Base-by-base conservation (phyloP, 2,888 invertebrate species). In the Nomada ruficornis region DNA sequence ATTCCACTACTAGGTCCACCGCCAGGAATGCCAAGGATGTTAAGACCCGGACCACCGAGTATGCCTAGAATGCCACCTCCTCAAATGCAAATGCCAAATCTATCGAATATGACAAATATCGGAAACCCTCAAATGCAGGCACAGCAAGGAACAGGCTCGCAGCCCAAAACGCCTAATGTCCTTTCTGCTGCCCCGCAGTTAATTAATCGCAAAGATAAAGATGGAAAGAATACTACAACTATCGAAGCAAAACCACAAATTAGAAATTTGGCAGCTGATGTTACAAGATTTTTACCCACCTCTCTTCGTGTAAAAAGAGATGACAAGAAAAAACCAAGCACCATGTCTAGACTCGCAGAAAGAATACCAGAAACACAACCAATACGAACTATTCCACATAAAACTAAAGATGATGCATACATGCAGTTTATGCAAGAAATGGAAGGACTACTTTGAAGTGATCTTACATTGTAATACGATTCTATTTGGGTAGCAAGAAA, bases 391-490 rank as follows among this genome's bases (percentile, higher is more conserved):
- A 92, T 93, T 67, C 95, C 94, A 82, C 94, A 95, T 26, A 94
- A 94, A 85, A 98, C 97, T 77, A 99, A 99, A 93, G 99, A 99
- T 93, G 99, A 99, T 93, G 99, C 99, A 15, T 99, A 99, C 91
- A 97, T 98, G 95, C 98, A 98, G 94, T 99, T 99, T 93, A 99
- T 99, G 99, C 97, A 97, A 93, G 99, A 99, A 95, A 98, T 99
- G 98, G 97, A 98, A 92, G 98, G 97, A 68, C 94, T 99, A 44
- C 95, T 99, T 93, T 92, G 86, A 92, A 77, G 68, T 63, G 65
- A 18, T 9, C 70, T 68, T 42, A 54, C 9, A 70, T 60, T 84
- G 63, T 77, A 74, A 59, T 18, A 36, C 15, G 70, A 76, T 65
- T 77, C 74, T 77, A 60, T 60, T 75, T 50, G 47, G 36, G 63